phyloP scores from a whole-genome alignment of 2,797 vertebrate species.

The Lemur catta region DNA sequence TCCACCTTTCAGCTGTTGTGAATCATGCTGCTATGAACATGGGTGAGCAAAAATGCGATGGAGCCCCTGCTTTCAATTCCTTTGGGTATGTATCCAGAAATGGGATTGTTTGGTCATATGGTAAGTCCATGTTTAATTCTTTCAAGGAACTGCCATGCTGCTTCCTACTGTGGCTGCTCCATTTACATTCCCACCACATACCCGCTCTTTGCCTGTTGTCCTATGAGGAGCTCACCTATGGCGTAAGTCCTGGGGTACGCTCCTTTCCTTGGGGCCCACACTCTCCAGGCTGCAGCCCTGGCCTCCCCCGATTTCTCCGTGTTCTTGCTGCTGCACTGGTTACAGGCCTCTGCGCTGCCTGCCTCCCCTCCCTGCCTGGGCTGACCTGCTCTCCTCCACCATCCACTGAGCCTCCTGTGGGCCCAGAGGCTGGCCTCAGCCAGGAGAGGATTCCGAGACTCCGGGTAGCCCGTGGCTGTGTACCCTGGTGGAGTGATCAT shows the following conservation, averaged over 20 bases:
- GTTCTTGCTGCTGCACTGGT: neutral
- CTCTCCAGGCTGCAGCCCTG: too few relatives aligned
- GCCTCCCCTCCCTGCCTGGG: neutral
- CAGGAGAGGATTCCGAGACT: neutral
- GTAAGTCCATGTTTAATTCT: neutral
- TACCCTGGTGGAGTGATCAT: neutral
- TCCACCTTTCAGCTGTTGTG: too few relatives aligned
- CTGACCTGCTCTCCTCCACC: too few relatives aligned
- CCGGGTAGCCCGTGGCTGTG: neutral
- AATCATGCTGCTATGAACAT: neutral
- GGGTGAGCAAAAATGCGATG: accelerated
- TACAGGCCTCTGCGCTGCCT: neutral
- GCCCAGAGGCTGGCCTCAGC: neutral
- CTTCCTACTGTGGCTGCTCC: neutral
- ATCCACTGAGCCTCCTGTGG: neutral
- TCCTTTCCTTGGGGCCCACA: neutral
- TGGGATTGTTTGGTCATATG: accelerated
- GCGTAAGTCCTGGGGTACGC: neutral
- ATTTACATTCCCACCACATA: accelerated
- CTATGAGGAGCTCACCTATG: neutral
- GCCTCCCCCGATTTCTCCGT: neutral
- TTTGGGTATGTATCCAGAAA: too few relatives aligned
- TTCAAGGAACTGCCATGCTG: neutral
- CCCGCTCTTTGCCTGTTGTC: neutral
- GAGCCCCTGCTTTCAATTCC: neutral